Evolutionary conservation across 2,888 invertebrate genomes (phyloP).

Genomic region (Dryobotodes eremita): DNA sequence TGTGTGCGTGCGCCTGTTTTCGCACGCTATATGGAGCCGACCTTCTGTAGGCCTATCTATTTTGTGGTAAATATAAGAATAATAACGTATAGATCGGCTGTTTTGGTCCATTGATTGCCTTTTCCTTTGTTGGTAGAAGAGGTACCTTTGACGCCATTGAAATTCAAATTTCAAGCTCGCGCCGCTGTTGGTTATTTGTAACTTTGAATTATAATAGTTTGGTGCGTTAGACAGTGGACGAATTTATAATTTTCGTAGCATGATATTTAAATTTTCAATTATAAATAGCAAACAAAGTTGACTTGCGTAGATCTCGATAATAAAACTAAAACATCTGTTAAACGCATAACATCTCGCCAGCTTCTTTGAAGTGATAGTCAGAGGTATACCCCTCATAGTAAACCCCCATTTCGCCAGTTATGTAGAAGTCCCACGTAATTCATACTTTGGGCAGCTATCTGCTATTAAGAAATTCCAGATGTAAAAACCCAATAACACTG

Average conservation of each 20-base stretch:
- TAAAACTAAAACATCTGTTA: background rate
- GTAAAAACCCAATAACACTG: too few relatives aligned
- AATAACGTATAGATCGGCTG: constrained; percentile 62
- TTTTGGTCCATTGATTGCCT: constrained; percentile 71
- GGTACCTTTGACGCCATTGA: constrained; percentile 57
- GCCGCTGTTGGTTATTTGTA: constrained; percentile 47
- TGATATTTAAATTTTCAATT: background rate
- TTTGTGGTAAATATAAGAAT: constrained; percentile 54
- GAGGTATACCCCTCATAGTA: too few relatives aligned
- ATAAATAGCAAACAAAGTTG: background rate
- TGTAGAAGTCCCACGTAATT: too few relatives aligned
- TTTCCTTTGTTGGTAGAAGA: constrained; percentile 60
- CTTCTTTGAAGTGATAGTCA: too few relatives aligned
- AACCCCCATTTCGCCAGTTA: too few relatives aligned
- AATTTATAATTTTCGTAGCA: constrained; percentile 2
- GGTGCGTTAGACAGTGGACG: constrained; percentile 4
- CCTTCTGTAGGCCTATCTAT: background rate
- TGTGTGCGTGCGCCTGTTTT: background rate
- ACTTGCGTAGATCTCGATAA: background rate
- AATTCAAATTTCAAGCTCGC: constrained; percentile 64
- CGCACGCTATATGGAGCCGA: background rate
- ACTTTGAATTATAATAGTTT: constrained; percentile 50
- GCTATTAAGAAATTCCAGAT: too few relatives aligned
- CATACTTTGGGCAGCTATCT: too few relatives aligned
- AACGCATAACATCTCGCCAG: too few relatives aligned